Evolutionary conservation across 2,113 vertebrate species (phyloP), one percentile per base, ranked within the genome.

Genomic region (Callorhinus ursinus): DNA sequence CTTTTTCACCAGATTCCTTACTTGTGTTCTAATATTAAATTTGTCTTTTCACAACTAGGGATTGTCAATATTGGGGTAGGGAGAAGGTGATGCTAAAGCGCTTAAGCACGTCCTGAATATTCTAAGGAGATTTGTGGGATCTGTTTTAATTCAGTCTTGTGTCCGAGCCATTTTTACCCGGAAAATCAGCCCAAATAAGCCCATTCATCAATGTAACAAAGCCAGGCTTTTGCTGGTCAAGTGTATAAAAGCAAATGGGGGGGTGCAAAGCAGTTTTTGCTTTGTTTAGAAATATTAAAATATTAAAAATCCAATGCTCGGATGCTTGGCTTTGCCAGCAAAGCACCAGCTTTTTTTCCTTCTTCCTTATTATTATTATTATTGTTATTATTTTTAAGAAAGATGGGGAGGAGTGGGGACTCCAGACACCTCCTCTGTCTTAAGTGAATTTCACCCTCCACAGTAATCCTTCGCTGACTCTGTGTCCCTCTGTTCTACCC

Each of bases 261-360:
- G 79, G 51, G 28, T 65, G 28, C 61, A 31, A 31, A 69, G n/a
- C 55, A 33, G 76, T 46, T 51, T 83, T 61, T 15, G 36, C 57
- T 86, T n/a, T 69, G 71, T 69, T 96, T 42, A 53, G 74, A 61
- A 92, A 91, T 90, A 39, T 24, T 94, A 84, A 90, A 97, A 51
- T 95, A 81, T 80, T 57, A 74, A 88, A 81, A 61, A 61, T 14
- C n/a, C 8, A 33, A 1, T 46, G 24, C 36, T 82, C 11, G 57
- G 76, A 94, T 11, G 49, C 74, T 81, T 55, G 46, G 61, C 28
- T 46, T 77, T 94, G 77, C 36, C 82, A 77, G 82, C 53, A 42
- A 92, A 89, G 36, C 26, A 69, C 57, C 5, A 57, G n/a, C 53
- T 65, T 19, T 86, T 86, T 63, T 19, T 28, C 26, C 24, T 77